phyloP scores from a whole-genome alignment of 2,888 invertebrate genomes.

The Andrena minutula region DNA sequence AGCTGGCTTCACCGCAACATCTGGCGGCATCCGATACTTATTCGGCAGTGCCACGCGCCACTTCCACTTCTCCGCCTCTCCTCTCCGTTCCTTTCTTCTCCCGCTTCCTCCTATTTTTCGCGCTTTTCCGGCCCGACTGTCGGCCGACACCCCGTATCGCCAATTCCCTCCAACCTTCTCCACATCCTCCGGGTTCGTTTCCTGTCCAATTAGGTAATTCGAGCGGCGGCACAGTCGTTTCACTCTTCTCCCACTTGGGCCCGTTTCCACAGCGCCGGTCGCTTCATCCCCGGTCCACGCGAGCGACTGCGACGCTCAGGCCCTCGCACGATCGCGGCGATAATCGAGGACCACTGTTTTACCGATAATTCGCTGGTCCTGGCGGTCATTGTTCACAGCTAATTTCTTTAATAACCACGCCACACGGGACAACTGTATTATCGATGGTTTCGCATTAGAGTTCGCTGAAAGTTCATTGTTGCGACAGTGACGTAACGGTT shows the following conservation, averaged over 20 bases:
- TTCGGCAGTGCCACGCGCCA: slow-evolving; percentile 82
- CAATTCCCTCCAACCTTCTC: slow-evolving; percentile 2
- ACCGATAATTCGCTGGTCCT: background rate
- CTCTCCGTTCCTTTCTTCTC: slow-evolving; percentile 53
- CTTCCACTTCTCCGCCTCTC: slow-evolving; percentile 75
- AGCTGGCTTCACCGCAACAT: slow-evolving; percentile 79
- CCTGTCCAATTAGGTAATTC: slow-evolving; percentile 28
- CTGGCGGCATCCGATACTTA: slow-evolving; percentile 80
- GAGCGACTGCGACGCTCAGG: too few species aligned
- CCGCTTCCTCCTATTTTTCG: slow-evolving; percentile 56
- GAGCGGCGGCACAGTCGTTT: slow-evolving; percentile 9
- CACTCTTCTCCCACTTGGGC: background rate
- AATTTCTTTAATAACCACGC: too few species aligned
- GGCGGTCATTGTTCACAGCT: background rate
- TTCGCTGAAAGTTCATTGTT: too few species aligned
- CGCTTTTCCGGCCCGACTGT: slow-evolving; percentile 52
- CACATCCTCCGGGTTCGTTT: slow-evolving; percentile 30
- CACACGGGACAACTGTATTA: too few species aligned
- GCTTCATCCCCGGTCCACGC: background rate
- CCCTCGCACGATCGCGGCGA: too few species aligned
- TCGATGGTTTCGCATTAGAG: too few species aligned
- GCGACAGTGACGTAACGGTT: too few species aligned
- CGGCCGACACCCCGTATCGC: slow-evolving; percentile 4
- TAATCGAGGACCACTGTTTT: background rate
- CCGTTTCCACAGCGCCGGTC: background rate